Evolutionary conservation across 1,140 invertebrate species (phyloP).

Genomic region (Drosophila ogumai): DNA sequence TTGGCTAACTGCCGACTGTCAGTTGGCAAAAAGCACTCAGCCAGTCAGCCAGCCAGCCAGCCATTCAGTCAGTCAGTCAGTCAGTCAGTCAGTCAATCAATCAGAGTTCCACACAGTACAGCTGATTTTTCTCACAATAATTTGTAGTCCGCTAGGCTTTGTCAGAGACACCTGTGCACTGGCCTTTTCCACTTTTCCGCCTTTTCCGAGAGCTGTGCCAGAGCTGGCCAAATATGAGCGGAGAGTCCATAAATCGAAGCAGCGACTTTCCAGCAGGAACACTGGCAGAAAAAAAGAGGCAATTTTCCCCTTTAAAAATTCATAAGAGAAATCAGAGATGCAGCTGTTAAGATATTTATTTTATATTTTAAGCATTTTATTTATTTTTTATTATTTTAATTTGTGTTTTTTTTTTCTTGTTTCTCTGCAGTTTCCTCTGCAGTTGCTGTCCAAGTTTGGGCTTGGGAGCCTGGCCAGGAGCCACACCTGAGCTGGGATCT

Average conservation of each 20-base stretch:
- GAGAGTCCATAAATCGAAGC: constrained; percentile 65
- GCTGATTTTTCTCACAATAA: constrained; percentile 83
- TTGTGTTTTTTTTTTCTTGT: background rate
- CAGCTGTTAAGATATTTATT: too few relatives aligned
- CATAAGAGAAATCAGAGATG: background rate
- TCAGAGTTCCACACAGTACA: constrained; percentile 50
- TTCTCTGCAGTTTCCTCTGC: background rate
- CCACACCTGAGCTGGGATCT: constrained; percentile 34
- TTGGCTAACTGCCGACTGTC: constrained; percentile 55
- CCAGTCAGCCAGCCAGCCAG: constrained; percentile 3
- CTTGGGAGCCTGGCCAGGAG: constrained; percentile 4
- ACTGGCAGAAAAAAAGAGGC: background rate
- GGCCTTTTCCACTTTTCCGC: constrained; percentile 38
- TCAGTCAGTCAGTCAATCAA: constrained; percentile 50
- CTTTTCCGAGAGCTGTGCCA: constrained; percentile 9
- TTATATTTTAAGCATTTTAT: background rate
- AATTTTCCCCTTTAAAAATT: too few relatives aligned
- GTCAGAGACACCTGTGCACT: constrained; percentile 65
- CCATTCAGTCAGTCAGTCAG: constrained; percentile 13
- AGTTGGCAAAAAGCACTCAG: constrained; percentile 38
- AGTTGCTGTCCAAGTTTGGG: background rate
- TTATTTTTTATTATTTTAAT: background rate
- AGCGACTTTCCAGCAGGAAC: constrained; percentile 57
- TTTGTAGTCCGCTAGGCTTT: constrained; percentile 76
- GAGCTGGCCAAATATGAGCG: constrained; percentile 50